Conservation (phyloP, 2,797 vertebrate species). For the Percopsis omiscomaycus region DNA sequence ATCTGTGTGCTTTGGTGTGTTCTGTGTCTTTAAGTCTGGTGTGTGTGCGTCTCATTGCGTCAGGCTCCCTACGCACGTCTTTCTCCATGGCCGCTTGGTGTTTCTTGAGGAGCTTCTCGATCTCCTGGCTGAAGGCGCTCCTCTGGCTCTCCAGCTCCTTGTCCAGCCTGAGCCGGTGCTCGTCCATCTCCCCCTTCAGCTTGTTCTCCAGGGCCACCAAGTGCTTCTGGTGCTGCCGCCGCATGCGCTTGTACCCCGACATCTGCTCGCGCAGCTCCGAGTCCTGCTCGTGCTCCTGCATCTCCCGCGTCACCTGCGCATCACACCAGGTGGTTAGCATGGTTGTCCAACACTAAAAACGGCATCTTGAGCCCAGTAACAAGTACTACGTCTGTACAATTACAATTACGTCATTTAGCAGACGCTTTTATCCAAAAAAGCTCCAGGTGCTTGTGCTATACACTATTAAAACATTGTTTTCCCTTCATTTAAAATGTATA, state of each 20-base stretch:
- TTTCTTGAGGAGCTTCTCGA: constrained; percentile 98
- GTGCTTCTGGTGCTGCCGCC: constrained; percentile 97
- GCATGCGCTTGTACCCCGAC: constrained; percentile 99
- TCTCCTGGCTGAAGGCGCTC: constrained; percentile 94
- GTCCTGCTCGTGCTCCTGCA: constrained; percentile 98
- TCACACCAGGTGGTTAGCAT: not conserved
- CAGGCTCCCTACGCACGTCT: constrained; percentile 78
- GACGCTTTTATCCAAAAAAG: no score
- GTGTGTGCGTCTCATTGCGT: not conserved
- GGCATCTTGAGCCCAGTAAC: no score
- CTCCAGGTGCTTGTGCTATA: no score
- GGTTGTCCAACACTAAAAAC: no score
- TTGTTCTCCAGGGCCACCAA: constrained; percentile 98
- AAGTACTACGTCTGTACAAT: no score
- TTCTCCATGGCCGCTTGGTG: constrained; percentile 96
- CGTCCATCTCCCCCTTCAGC: constrained; percentile 97
- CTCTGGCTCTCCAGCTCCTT: constrained; percentile 98
- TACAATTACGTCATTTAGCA: no score
- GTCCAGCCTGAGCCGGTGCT: constrained; percentile 94
- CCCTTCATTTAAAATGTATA: no score
- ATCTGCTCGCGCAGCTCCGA: constrained; percentile 97
- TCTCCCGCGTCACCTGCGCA: constrained; percentile 92
- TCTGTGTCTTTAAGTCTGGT: not conserved
- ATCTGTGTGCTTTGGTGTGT: no score
- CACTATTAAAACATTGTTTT: no score